Percentiles rank a stretch among this genome's conserved stretches.
phyloP scores from a whole-genome alignment of 2,888 invertebrate species.

The Luperina nickerlii region DNA sequence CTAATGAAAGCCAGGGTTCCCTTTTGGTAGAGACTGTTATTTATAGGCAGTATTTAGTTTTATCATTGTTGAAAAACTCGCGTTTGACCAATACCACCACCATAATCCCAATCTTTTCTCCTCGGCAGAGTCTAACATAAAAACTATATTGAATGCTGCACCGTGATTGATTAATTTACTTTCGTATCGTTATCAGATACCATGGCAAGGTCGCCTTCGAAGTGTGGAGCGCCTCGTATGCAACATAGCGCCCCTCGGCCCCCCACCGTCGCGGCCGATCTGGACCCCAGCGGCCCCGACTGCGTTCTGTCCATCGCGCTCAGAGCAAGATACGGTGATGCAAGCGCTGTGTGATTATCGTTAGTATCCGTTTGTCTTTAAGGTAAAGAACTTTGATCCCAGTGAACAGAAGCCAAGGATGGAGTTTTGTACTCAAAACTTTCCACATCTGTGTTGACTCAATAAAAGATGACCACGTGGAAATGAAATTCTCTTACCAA shows the following conservation, averaged over 20 bases:
- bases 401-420: constrained; percentile 1
- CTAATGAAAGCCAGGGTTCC: not conserved
- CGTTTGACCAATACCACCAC: too few species aligned
- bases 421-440: not conserved
- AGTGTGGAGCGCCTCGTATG: constrained; percentile 85
- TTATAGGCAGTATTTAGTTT: not conserved
- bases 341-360: constrained; percentile 79
- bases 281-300: constrained; percentile 79
- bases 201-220: constrained; percentile 76
- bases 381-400: not conserved
- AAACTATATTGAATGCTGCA: not conserved
- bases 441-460: not conserved
- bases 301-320: constrained; percentile 75
- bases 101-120: not conserved
- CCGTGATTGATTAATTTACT: not conserved
- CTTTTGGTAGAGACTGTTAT: not conserved
- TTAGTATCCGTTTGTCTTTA: constrained; percentile 69
- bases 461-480: not conserved
- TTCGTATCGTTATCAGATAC: constrained; percentile 54
- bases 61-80: not conserved
- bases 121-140: not conserved
- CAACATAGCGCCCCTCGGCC: constrained; percentile 84
- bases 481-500: not conserved
- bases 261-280: constrained; percentile 69
- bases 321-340: constrained; percentile 65